Evolutionary conservation across 1,140 invertebrate species (phyloP).

Genomic region (Drosophila prosaltans): DNA sequence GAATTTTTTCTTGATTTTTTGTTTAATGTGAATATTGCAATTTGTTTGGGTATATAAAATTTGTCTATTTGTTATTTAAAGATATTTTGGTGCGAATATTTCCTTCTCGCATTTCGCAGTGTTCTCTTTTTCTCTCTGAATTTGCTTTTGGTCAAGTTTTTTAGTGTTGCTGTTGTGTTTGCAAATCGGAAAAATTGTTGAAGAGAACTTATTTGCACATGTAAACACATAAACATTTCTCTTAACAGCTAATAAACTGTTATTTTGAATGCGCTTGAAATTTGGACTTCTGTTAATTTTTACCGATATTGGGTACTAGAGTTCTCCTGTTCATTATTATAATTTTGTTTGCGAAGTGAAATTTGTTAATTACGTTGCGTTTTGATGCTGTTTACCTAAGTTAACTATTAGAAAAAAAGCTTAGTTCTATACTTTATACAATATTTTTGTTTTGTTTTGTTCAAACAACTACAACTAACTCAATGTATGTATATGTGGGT

Average conservation of each 20-base stretch:
- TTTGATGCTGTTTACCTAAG: slow-evolving; percentile 37
- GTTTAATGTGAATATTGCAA: slow-evolving; percentile 48
- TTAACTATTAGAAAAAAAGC: slow-evolving; percentile 53
- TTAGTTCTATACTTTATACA: slow-evolving; percentile 53
- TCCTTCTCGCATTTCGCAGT: slow-evolving; percentile 45
- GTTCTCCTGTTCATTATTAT: slow-evolving; percentile 10
- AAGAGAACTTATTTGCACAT: neutral
- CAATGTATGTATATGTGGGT: slow-evolving; percentile 52
- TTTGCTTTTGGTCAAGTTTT: slow-evolving; percentile 14
- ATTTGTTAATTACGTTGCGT: slow-evolving; percentile 72
- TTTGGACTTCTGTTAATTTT: slow-evolving; percentile 23
- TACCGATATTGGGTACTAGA: neutral
- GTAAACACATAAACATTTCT: slow-evolving; percentile 1
- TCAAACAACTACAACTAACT: slow-evolving; percentile 72
- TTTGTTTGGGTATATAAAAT: slow-evolving; percentile 39
- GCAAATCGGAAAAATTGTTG: neutral
- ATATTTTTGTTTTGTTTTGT: slow-evolving; percentile 45
- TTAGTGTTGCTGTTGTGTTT: neutral
- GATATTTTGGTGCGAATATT: slow-evolving; percentile 26
- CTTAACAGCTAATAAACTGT: slow-evolving; percentile 1
- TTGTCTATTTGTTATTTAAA: slow-evolving; percentile 23
- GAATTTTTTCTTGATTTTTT: slow-evolving; percentile 22
- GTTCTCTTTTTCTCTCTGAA: neutral
- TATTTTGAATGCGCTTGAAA: slow-evolving; percentile 10
- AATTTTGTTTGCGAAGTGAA: slow-evolving; percentile 42